Base-by-base conservation (phyloP, 2,113 vertebrate species). In the Progne subis region DNA sequence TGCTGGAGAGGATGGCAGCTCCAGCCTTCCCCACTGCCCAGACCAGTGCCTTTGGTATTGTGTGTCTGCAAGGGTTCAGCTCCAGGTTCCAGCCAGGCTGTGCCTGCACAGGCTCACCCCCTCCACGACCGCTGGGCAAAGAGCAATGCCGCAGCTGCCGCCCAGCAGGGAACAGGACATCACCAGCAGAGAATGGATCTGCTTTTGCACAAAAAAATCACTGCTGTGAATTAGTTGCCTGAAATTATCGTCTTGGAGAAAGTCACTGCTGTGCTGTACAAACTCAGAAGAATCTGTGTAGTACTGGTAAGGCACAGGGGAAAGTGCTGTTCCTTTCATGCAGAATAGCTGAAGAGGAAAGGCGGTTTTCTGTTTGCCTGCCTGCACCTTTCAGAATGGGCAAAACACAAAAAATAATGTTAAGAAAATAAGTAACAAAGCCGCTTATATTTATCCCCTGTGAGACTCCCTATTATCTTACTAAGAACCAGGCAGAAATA, bases 401-500 rank as follows among this genome's bases (percentile, higher is more conserved):
- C 14, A 65, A 85, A 91, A 76, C 55, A 77, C 50, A 43, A 79
- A 75, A 91, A 87, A 57, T 37, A 65, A 69, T 9, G 12, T 53
- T 76, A 89, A 79, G 89, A 88, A 94, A 91, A 75, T 85, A 91
- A 89, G 86, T 76, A 87, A 79, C 31, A 87, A 94, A 95, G 81
- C 43, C 6, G 72, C 79, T 95, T 87, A 95, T 0, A 0, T 55
- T 95, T 87, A 92, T 84, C 37, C 86, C 56, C 50, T 68, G 21
- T 82, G 60, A 90, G 81, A 68, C 41, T 68, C n/a, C 10, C 46
- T 77, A 47, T 79, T 86, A 90, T 94, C 86, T 90, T 60, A 34
- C 50, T 89, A 63, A 95, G 70, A 89, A 72, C 63, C 20, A 82
- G 67, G 53, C 50, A 94, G 75, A 85, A 95, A 90, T 34, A 59